These are phyloP conservation scores for Argyra leucocephala DNA, from an alignment of 2,888 invertebrate species.

Conservation along the genomic window DNA sequence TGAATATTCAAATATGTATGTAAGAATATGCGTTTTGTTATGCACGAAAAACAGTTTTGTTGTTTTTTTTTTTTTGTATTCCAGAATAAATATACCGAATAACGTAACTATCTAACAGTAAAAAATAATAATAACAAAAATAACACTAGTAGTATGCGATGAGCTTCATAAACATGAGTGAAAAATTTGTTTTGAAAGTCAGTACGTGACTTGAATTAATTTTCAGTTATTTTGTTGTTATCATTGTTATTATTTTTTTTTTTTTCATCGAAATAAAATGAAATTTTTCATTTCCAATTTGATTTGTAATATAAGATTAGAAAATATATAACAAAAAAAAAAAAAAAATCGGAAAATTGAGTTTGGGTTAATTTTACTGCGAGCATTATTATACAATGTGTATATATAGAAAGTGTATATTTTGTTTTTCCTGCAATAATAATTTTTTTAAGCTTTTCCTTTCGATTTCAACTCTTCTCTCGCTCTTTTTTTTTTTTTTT, in stretches of 20 bases:
- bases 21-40: too few relatives aligned
- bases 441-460: neutral
- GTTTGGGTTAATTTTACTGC: neutral
- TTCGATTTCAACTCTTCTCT: neutral
- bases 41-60: too few relatives aligned
- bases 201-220: conserved; percentile 8
- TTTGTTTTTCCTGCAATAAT: neutral
- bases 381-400: too few relatives aligned
- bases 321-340: neutral
- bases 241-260: neutral
- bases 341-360: neutral
- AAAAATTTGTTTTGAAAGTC: conserved; percentile 8
- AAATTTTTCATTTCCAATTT: neutral
- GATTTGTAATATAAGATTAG: neutral
- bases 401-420: too few relatives aligned
- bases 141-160: neutral
- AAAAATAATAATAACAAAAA: neutral
- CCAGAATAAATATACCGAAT: too few relatives aligned
- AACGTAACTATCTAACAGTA: too few relatives aligned
- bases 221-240: neutral
- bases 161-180: conserved; percentile 6
- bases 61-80: too few relatives aligned
- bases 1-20: too few relatives aligned
- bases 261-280: neutral
- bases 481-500: too few relatives aligned